These are phyloP conservation scores for Gila robusta DNA, from an alignment of 2,797 vertebrate genomes.

Conservation along the genomic window DNA sequence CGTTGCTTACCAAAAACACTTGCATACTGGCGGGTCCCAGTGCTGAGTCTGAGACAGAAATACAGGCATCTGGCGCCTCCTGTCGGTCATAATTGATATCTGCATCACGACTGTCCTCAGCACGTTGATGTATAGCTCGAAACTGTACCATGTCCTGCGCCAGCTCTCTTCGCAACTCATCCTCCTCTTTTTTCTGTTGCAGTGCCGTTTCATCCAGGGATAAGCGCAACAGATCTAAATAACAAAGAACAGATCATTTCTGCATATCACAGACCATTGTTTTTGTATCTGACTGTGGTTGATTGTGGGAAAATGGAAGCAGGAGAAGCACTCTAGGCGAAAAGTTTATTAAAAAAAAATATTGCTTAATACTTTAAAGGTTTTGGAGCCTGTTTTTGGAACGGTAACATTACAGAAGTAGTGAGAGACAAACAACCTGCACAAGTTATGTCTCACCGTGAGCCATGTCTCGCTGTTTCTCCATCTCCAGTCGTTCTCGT, in stretches of 20 bases:
- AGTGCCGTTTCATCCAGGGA: conserved; percentile 66
- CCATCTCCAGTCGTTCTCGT: conserved; percentile 61
- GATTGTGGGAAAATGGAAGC: not conserved
- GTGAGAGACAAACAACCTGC: not conserved
- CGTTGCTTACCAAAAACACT: conserved; percentile 74
- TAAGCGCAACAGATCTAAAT: conserved; percentile 70
- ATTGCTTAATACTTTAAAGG: not conserved
- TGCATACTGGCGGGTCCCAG: conserved; percentile 80
- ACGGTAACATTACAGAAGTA: not conserved
- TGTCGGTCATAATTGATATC: conserved; percentile 73
- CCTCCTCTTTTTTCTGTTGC: conserved; percentile 68
- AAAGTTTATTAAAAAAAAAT: not conserved
- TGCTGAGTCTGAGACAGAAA: conserved; percentile 65
- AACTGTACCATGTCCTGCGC: conserved; percentile 66
- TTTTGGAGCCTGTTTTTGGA: not conserved
- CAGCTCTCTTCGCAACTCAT: conserved; percentile 61
- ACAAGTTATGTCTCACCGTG: conserved; percentile 68
- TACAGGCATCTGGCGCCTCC: conserved; percentile 60
- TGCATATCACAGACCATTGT: not conserved
- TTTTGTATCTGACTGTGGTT: not conserved
- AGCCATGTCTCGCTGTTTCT: conserved; percentile 66
- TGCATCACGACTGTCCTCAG: conserved; percentile 73
- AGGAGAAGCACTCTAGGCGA: not conserved
- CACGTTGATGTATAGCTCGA: conserved; percentile 70
- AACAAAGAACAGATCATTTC: not conserved